Evolutionary conservation across 2,797 vertebrate genomes (phyloP).

Genomic region (Eulemur mongoz): DNA sequence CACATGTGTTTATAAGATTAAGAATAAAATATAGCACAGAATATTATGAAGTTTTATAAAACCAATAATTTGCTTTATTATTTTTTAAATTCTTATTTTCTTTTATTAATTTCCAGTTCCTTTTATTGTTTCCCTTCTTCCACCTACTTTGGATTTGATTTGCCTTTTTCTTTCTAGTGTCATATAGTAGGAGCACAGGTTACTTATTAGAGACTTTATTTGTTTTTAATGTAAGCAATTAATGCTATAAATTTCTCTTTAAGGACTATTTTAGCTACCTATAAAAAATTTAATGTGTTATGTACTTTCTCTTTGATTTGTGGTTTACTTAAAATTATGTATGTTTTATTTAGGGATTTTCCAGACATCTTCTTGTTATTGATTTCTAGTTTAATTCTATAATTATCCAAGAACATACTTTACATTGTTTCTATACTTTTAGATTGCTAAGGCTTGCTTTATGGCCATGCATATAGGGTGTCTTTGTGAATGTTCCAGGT

Average conservation of each 20-base stretch:
- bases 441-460: neutral
- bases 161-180: neutral
- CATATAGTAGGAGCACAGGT: neutral
- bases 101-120: neutral
- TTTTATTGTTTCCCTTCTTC: neutral
- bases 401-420: neutral
- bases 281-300: neutral
- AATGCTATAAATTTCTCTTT: neutral
- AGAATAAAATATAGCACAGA: neutral
- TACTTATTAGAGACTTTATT: neutral
- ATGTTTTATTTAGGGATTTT: neutral
- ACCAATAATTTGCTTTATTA: neutral
- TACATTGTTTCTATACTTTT: neutral
- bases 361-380: neutral
- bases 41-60: neutral
- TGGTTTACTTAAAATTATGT: neutral
- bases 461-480: neutral
- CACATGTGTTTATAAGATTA: neutral
- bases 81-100: neutral
- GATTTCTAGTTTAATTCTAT: neutral
- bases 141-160: neutral
- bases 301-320: neutral
- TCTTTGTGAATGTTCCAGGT: neutral
- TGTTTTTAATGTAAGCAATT: neutral
- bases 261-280: neutral